Evolutionary conservation across 2,888 invertebrate species (phyloP), one percentile per base, ranked within the genome.

Genomic region (Diloba caeruleocephala): DNA sequence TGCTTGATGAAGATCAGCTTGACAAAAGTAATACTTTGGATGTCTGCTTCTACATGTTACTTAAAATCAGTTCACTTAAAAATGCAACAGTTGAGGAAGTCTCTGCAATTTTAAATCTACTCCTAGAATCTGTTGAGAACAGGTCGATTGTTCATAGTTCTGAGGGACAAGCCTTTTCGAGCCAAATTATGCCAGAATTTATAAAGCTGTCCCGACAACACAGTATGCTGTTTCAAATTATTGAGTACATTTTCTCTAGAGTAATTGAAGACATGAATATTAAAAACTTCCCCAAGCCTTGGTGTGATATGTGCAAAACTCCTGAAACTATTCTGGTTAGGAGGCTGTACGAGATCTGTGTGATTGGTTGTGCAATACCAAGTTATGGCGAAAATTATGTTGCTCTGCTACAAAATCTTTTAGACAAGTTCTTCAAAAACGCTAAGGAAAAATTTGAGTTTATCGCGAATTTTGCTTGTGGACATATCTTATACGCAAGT

Each of bases 381-480:
- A 85, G 83, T 19, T 89, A 90, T 41, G 79, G 81, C 1, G 79
- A 82, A 41, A 86, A 85, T 38, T 94, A 92, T 49, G 83, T 85
- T 1, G 82, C 79, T 29, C 67, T 92, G 3, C 77, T 94, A 0
- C 89, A 94, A 61, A 85, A 87, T 41, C 85, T 95, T 15, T 74
- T 95, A 0, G 79, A 90, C 19, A 85, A 85, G 44, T 86, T 93
- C 31, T 94, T 94, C 64, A 80, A 79, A 2, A 83, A 76, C 33
- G 36, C 90, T 0, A 85, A 84, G 44, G 86, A 93, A 1, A 95
- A 94, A 73, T 84, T 95, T 3, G 90, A 94, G 14, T 95, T 95
- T 44, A 79, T 96, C 0, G 90, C 94, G 0, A 95, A 95, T 72
- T 92, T 95, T 65, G 94, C 94, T 32, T 88, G 94, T 33, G 90